Evolutionary conservation across 1,140 invertebrate genomes (phyloP).

Genomic region (Lamellibrachia luymesi): DNA sequence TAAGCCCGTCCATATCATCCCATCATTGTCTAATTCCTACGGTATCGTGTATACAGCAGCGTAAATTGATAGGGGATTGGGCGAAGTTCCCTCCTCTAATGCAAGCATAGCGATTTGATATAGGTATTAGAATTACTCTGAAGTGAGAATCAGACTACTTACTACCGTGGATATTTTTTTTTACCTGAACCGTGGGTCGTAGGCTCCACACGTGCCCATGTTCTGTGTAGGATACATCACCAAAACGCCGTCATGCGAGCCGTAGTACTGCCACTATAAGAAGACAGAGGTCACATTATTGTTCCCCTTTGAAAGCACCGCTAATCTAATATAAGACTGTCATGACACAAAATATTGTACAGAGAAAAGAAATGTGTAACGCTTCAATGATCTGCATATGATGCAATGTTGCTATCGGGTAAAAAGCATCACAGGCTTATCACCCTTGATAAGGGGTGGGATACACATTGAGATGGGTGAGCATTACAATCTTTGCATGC

Average conservation of each 20-base stretch:
- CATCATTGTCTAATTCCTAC: background rate
- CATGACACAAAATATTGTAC: too few relatives aligned
- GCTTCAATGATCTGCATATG: too few relatives aligned
- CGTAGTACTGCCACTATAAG: conserved; percentile 29
- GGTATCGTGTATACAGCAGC: background rate
- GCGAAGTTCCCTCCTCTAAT: background rate
- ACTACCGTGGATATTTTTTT: background rate
- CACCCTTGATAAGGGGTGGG: too few relatives aligned
- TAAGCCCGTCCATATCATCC: too few relatives aligned
- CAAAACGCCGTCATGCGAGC: conserved; percentile 22
- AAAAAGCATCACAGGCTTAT: too few relatives aligned
- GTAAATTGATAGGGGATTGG: background rate
- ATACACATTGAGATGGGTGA: too few relatives aligned
- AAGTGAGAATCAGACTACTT: background rate
- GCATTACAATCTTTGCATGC: too few relatives aligned
- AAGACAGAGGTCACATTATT: background rate
- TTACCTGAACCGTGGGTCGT: conserved; percentile 26
- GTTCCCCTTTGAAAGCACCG: too few relatives aligned
- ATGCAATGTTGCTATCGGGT: too few relatives aligned
- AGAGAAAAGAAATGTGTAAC: too few relatives aligned
- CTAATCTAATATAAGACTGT: too few relatives aligned
- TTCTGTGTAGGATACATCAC: conserved; percentile 21
- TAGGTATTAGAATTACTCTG: background rate
- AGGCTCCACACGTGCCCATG: conserved; percentile 14
- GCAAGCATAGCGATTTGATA: background rate